Base-by-base conservation (phyloP, 2,797 vertebrate genomes). In the Potorous gilbertii region DNA sequence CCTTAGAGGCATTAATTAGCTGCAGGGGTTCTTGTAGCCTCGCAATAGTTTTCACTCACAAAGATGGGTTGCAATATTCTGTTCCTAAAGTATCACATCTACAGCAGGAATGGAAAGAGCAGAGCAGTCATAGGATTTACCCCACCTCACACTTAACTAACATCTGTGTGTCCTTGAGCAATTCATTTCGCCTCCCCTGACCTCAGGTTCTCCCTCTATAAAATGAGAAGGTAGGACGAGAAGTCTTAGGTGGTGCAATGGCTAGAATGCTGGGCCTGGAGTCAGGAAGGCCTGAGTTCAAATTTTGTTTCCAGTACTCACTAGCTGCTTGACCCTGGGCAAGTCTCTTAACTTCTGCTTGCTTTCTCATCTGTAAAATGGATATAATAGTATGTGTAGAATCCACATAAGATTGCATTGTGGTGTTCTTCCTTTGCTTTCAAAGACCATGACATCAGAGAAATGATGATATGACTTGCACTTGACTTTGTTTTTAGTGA, bases 1-100 rank as follows among this genome's bases (percentile, higher is more conserved):
- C 93, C 91, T 92, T 94, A 90, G 12, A 95, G 96, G 90, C 95
- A 95, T 97, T 98, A 97, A 97, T 97, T 97, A 96, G 94, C 90
- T 95, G 95, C 96, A 96, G 96, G 97, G 74, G 95, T 97, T 97
- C 96, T 95, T 94, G 34, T 54, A 93, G 95, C 96, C 95, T 96
- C 96, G 97, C n/a, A n/a, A n/a, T n/a, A 96, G 96, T 92, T 96
- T 94, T 96, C 96, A 97, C 95, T 96, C 89, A 95, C 91, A 96
- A 97, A 97, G 97, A 98, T 97, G 94, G 40, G 93, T 91, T 97
- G 96, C 95, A 95, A 90, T 95, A 93, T 94, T 59, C 94, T 95
- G 94, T 87, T 92, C 91, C 93, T 93, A 96, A 94, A 92, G 92
- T 93, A 95, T 96, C 93, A 56, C 21, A 96, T 96, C 94, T 87